Evolutionary conservation across 53 echinoderm and acorn worm genomes (phyloP), one percentile per base, ranked within the genome.

Genomic region (Holothuria leucospilota): DNA sequence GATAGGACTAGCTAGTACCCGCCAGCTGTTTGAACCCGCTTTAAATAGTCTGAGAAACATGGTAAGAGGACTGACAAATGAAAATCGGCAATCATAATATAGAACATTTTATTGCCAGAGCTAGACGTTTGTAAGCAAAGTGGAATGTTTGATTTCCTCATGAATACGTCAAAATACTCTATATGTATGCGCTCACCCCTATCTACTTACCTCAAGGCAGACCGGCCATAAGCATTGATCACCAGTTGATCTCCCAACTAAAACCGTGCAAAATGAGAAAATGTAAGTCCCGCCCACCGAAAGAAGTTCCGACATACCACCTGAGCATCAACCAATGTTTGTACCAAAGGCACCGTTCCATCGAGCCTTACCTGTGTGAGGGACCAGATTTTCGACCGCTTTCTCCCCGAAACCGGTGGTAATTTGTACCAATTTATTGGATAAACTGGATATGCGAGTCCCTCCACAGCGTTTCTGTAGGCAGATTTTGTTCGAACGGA

Each of bases 381-480:
- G 75, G 75, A 75, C 75, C 52, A 75, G 75, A 75, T 49, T 75
- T 75, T 75, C 15, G 26, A 75, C 51, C 75, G 75, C 75, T 75
- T 75, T 75, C 75, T 23, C 20, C 75, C 51, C 20, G 51, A 75
- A 75, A 46, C 51, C 16, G 49, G 68, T 13, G n/a, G 51, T 49
- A 49, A 75, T 25, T 75, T 70, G 13, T 26, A 18, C 49, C 20
- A 52, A 27, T 51, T 23, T 75, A 26, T 26, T 24, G 75, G 75
- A 75, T 75, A 75, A 75, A 75, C 75, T 75, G 75, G 75, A 75
- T 75, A 75, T 26, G 75, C 27, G 26, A 75, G 75, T 75, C 75
- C 75, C 75, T 75, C 75, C 75, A 75, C 51, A 26, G 75, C 52
- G 75, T 24, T 25, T 51, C 13, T 51, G 49, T 75, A 49, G 75